A percentile compares a stretch with the other conserved stretches of the same genome.
Conservation (phyloP, 2,888 invertebrate species). For the Troides helena region DNA sequence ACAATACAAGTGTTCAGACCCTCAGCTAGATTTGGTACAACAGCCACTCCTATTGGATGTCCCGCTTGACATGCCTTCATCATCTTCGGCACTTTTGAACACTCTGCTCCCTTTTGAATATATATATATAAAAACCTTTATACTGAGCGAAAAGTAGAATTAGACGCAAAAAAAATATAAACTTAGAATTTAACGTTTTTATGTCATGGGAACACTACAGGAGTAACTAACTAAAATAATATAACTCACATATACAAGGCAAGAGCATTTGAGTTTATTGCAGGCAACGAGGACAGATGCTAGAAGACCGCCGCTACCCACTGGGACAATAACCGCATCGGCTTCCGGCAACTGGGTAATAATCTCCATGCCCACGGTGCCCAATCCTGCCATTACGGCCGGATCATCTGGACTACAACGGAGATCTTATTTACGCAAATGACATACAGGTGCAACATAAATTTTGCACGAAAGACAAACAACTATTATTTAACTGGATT, state of each 20-base stretch:
- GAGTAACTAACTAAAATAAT: no score
- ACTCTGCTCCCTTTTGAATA: constrained; percentile 85
- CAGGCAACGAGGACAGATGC: constrained; percentile 67
- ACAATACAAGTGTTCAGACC: constrained; percentile 86
- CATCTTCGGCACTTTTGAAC: constrained; percentile 89
- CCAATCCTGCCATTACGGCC: constrained; percentile 65
- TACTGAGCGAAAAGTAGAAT: neutral
- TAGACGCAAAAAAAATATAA: neutral
- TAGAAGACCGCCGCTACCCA: constrained; percentile 56
- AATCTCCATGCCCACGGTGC: constrained; percentile 67
- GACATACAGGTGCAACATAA: neutral
- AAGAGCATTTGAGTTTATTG: constrained; percentile 72
- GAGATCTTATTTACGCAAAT: neutral
- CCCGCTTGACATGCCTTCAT: constrained; percentile 84
- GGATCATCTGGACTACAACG: constrained; percentile 60
- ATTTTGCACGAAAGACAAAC: neutral
- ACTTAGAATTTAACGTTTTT: no score
- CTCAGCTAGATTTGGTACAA: constrained; percentile 85
- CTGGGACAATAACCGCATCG: constrained; percentile 70
- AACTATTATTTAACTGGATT: no score
- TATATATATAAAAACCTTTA: neutral
- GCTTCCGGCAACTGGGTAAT: constrained; percentile 69
- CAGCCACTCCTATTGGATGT: constrained; percentile 79
- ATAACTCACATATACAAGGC: constrained; percentile 62
- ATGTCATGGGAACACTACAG: no score